Percentiles rank a stretch among this genome's conserved stretches.
phyloP scores from a whole-genome alignment of 2,113 vertebrate species.

The Mugil cephalus region DNA sequence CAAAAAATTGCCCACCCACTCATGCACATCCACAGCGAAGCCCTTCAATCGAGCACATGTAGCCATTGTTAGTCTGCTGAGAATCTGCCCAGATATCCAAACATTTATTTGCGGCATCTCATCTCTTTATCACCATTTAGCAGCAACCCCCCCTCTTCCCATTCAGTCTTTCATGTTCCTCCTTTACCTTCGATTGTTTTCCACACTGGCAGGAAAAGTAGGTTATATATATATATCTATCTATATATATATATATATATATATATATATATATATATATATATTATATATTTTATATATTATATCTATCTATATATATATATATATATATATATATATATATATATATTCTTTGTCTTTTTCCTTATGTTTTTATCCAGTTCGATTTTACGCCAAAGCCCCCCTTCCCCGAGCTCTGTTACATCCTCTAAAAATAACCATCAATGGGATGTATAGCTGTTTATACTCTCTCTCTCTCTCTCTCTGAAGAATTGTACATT shows the following conservation, averaged over 20 bases:
- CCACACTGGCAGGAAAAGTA: conserved; percentile 21
- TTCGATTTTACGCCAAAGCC: conserved; percentile 35
- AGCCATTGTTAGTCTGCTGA: conserved; percentile 11
- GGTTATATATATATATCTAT: no score
- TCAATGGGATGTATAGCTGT: conserved; percentile 11
- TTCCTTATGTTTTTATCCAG: conserved; percentile 37
- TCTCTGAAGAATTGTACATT: background rate
- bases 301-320: no score
- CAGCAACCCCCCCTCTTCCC: conserved; percentile 23
- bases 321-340: no score
- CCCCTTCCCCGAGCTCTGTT: conserved; percentile 12
- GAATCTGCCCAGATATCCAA: conserved; percentile 5
- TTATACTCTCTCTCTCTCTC: background rate
- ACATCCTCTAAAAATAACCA: conserved; percentile 8
- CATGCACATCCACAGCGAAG: background rate
- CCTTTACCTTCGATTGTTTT: conserved; percentile 16
- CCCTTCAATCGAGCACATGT: background rate
- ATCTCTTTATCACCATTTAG: background rate
- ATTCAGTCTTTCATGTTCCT: conserved; percentile 8
- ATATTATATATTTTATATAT: no score
- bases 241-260: no score
- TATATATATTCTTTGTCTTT: conserved; percentile 29
- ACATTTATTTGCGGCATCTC: no score
- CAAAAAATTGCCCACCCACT: background rate
- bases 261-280: no score